Evolutionary conservation across 2,888 invertebrate genomes (phyloP), one percentile per base, ranked within the genome.

Genomic region (Patella depressa): DNA sequence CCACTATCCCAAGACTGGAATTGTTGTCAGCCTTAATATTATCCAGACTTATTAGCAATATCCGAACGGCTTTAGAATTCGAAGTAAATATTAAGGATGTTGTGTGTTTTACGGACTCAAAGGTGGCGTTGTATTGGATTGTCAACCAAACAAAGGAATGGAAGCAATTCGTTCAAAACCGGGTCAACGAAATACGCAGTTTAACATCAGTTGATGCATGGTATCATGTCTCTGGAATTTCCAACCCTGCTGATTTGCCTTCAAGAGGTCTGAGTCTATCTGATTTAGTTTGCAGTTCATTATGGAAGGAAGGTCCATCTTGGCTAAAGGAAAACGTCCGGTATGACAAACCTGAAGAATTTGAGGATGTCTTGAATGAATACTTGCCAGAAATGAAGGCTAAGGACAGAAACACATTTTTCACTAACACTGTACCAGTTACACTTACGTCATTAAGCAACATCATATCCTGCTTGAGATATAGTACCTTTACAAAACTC

Each of bases 191-290:
- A 59, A 59, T 59, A 17, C 59, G 19, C 59, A 59, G n/a, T n/a
- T 19, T 59, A 5, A 59, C 59, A 59, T 59, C 59, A 59, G 59
- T 59, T 19, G 19, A 19, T 19, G 19, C n/a, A n/a, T 59, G n/a
- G 59, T 11, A 19, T n/a, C 59, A n/a, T 19, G 17, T 17, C 12
- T 19, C 57, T 19, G 59, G 59, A n/a, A 17, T 19, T 19, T n/a
- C n/a, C 59, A 59, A 59, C 59, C 59, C 59, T n/a, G 59, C 59
- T n/a, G 59, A 59, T 59, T 59, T 59, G 59, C 59, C 59, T 59
- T 59, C 59, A 15, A 59, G 9, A 59, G 59, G 59, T n/a, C n/a
- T 19, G 5, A 19, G 19, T 59, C 59, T 19, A 59, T 59, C 17
- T 59, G 5, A n/a, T n/a, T 59, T 59, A 17, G 17, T 59, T 17